Evolutionary conservation across 2,888 invertebrate species (phyloP), one percentile per base, ranked within the genome.

Genomic region (Lutraria lutraria): DNA sequence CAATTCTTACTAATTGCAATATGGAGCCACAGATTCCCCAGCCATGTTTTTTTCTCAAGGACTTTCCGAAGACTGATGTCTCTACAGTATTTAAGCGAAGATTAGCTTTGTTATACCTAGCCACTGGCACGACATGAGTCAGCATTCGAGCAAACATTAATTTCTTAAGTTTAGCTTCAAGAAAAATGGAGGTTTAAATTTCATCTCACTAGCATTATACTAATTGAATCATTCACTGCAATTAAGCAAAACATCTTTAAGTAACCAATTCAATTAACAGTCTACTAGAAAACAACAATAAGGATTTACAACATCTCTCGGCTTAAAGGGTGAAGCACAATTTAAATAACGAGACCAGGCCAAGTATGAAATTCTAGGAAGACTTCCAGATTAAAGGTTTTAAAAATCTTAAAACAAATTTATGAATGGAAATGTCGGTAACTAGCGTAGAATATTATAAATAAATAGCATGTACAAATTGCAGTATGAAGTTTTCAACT

Each of bases 121-220:
- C 76, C 34, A 34, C 15, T 4, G 31, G 76, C 34, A 31, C 34
- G 16, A 15, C 3, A 31, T 76, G 76, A 76, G 76, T 76, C 76
- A 76, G 76, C 34, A 76, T 16, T 19, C 4, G 19, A 31, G 31
- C 34, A 76, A 76, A 76, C 25, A 31, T 76, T 76, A 76, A 19
- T 76, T 12, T 34, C 76, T 76, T 13, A 76, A 76, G 31, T 76
- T 76, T 76, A 31, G 76, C 76, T 76, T 76, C 31, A 76, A 31
- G 76, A 76, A 76, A 76, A 76, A 31, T 19, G 16, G 76, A 34
- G 29, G 76, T 76, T 76, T 76, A 76, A 76, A 76, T 76, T 76
- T 76, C 76, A 76, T 76, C 34, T 34, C 76, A 19, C 19, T 3
- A 76, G 4, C 76, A 34, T 76, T 76, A 34, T 76, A 76, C 76